Conservation (phyloP, 2,797 vertebrate species). For the Sebastes matsubarae region DNA sequence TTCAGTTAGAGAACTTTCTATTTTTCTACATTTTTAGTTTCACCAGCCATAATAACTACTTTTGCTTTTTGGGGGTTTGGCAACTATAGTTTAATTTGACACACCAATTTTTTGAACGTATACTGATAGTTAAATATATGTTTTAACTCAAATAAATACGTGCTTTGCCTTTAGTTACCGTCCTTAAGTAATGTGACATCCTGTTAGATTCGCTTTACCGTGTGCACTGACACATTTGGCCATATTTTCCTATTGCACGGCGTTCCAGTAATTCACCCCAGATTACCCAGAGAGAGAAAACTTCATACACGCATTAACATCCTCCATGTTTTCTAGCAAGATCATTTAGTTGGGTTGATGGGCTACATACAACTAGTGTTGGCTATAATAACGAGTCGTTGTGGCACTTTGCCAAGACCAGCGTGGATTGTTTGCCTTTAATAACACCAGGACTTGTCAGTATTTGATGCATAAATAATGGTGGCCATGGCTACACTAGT, state of each 20-base stretch:
- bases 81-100: constrained; percentile 24
- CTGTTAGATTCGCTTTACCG: constrained; percentile 12
- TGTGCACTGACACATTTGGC: constrained; percentile 26
- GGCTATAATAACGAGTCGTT: constrained; percentile 57
- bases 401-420: constrained; percentile 63
- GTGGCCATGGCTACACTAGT: constrained; percentile 45
- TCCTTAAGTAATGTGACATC: constrained; percentile 16
- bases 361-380: constrained; percentile 53
- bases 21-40: constrained; percentile 33
- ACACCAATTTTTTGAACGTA: constrained; percentile 3
- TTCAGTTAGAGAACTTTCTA: constrained; percentile 13
- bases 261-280: constrained; percentile 36
- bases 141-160: constrained; percentile 33
- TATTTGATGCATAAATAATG: constrained; percentile 68
- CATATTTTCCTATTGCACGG: constrained; percentile 31
- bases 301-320: constrained; percentile 44
- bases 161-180: constrained; percentile 4
- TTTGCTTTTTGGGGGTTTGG: constrained; percentile 34
- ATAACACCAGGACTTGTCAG: constrained; percentile 65
- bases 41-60: constrained; percentile 27
- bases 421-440: constrained; percentile 67
- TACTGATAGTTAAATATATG: constrained; percentile 21
- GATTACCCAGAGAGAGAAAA: constrained; percentile 35
- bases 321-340: constrained; percentile 55
- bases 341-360: constrained; percentile 53